Evolutionary conservation across 2,888 invertebrate genomes (phyloP), one percentile per base, ranked within the genome.

Genomic region (Morpho deidamia): DNA sequence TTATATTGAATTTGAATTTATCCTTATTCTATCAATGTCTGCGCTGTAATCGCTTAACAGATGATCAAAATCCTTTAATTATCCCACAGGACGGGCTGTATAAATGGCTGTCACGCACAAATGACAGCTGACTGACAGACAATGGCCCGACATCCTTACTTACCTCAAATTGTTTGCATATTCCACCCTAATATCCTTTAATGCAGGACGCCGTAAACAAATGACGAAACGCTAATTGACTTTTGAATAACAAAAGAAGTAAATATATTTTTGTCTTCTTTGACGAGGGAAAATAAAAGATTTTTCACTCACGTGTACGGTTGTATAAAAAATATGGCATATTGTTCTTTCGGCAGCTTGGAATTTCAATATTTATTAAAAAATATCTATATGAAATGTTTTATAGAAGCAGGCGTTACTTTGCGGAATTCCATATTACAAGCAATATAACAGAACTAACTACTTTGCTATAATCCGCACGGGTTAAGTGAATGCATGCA

Each of bases 221-320:
- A 53, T 55, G 51, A 45, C 34, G 48, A 11, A 42, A 11, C 39
- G 44, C 56, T 59, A 59, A 59, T 59, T 59, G 59, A 51, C 56
- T 56, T 44, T n/a, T 43, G 45, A 52, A 48, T 55, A 58, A 59
- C 59, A 59, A 59, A 59, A 49, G 49, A 42, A 49, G 42, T 42
- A 44, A 52, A 41, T 52, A 37, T 53, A 53, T 53, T 53, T 53
- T 53, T 47, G 44, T 53, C 47, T 44, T 11, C 53, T 53, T 43
- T 44, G 53, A 49, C 11, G 53, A 34, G 52, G 35, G 48, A 53
- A 49, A 49, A 41, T 41, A 53, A 53, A 51, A 44, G 43, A 53
- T 48, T 53, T 48, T 40, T 44, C 53, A 40, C 48, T 53, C 48
- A 53, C 44, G 53, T 52, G 51, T 49, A 41, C 8, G 11, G 8